Base-by-base conservation (phyloP, 2,113 vertebrate genomes). In the Enhydra lutris region DNA sequence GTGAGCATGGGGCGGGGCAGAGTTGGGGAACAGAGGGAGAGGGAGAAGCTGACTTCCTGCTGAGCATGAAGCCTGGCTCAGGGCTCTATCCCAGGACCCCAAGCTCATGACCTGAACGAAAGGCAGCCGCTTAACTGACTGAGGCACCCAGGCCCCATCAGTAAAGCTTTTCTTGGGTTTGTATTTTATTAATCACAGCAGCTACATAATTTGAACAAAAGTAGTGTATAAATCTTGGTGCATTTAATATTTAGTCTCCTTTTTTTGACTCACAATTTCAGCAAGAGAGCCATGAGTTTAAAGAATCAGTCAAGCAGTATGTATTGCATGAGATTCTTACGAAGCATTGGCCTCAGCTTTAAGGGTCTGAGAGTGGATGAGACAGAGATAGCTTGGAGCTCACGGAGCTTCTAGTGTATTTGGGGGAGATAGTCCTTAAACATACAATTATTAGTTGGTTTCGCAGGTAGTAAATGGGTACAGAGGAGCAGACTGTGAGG, bases 181-280 rank as follows among this genome's bases (percentile, higher is more conserved):
- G 61, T 94, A 74, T 95, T 96, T 95, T 96, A 96, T 96, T 91
- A 94, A 95, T 95, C 94, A 85, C 24, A 95, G 80, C 36, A 94
- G 69, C 76, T 93, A 78, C 17, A 65, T 76, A 67, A 88, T 96
- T 96, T 50, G 55, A 73, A 69, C n/a, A 86, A 55, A 92, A 59
- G 73, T 50, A 42, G 69, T 88, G 5, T 18, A 39, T 95, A 94
- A 85, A 93, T 95, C 90, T 92, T 84, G 45, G 63, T 34, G n/a
- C 86, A 92, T 95, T 73, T 91, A 85, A 96, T 96, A 95, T 92
- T 95, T 90, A 95, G 50, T 82, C 45, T 78, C 21, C 84, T 91
- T 95, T 95, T 95, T 93, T 97, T 17, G 83, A 65, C 26, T 91
- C 6, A 18, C 10, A 83, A 15, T 42, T 67, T 80, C 29, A 55